Base-by-base conservation (phyloP, 2,888 invertebrate species). In the Tinea semifulvella region DNA sequence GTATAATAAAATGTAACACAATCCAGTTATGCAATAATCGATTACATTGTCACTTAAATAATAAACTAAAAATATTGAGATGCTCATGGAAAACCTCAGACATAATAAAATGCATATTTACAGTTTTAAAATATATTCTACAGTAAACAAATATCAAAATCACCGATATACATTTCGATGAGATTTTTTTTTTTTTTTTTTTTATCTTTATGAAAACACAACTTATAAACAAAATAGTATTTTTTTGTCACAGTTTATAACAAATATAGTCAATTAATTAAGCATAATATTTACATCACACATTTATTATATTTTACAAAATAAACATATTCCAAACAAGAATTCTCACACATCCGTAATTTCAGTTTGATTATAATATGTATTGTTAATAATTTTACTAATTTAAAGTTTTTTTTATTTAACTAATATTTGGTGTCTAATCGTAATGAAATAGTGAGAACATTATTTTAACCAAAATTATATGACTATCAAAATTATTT, bases 341-440 rank as follows among this genome's bases (percentile, higher is more conserved):
- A 36, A 17, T 36, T 36, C 18, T 18, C 18, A 36, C 18, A 16
- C 16, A 18, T 14, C 31, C 31, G 31, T 31, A 14, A n/a, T 47
- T 47, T 50, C 45, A 44, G 40, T 46, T 38, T 38, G 14, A 35
- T 35, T 17, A 38, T 22, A 40, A 43, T 42, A 31, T 38, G 47
- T 44, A 48, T 26, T 20, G 40, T 45, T 46, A 44, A 36, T 46
- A 44, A 47, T 56, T 56, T 56, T 36, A n/a, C n/a, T 18, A 14
- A n/a, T 18, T 18, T 17, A 18, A 18, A 36, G 16, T 36, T 36
- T 10, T 18, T 36, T 36, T 36, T 36, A 36, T 36, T 70, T 68
- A 68, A 67, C 73, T 79, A 77, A 77, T 80, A 75, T 79, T 80
- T 79, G 77, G 79, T 58, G 61, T 70, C 65, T 68, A 68, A 67